Evolutionary conservation across 23 tunicate species (phyloP), one percentile per base, ranked within the genome.

Genomic region (Botrylloides violaceus): DNA sequence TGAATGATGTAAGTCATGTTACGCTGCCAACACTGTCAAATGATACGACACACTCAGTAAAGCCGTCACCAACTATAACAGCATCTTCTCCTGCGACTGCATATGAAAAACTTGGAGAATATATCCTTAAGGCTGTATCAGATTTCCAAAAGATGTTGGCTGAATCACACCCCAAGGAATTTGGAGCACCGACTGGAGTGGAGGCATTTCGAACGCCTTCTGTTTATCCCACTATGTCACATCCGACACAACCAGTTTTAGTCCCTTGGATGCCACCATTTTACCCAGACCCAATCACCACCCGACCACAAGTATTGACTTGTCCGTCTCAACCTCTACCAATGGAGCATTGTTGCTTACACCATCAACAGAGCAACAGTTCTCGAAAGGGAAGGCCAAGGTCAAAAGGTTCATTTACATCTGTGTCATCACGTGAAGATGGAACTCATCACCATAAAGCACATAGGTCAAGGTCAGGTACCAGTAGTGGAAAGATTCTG

Each of bases 11-110:
- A 4, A 33, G 9, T 28, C 35, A 63, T 25, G 34, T 29, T 7
- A 63, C 35, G 70, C 35, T 3, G 4, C 70, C 70, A 3, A 9
- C 34, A 3, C 3, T 6, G 34, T 12, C 70, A 19, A 3, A 33
- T 3, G 34, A 33, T 6, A 4, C 5, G 6, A 15, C 12, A 7
- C 12, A 15, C 15, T 43, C 15, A 15, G 18, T 3, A 3, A 31
- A 4, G 3, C 70, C 70, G 33, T 3, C 70, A 29, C 3, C 70
- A 3, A 25, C 29, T 4, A 31, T 3, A 3, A 19, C 36, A 3
- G 32, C 70, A 3, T 27, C 70, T 63, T 63, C 70, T 63, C 70
- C 70, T 28, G 34, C 70, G 18, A 22, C 70, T 27, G 53, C 53
- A 43, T 63, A 63, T 63, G 70, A 63, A 9, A 29, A 31, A 34